These are phyloP conservation scores for Heterochromis multidens DNA, from an alignment of 2,113 vertebrate species.

Conservation along the genomic window DNA sequence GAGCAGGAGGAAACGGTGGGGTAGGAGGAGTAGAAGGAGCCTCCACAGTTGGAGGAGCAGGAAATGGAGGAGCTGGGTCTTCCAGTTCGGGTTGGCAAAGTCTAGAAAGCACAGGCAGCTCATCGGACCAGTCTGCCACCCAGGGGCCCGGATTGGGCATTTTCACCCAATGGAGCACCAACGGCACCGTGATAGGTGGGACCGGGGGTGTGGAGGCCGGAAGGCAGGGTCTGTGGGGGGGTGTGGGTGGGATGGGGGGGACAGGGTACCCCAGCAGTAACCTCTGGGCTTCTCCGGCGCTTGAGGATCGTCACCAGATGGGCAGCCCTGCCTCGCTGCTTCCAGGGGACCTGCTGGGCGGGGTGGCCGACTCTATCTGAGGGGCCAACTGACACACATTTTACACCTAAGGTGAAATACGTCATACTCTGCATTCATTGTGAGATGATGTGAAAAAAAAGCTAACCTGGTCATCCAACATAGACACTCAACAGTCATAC, in stretches of 20 bases:
- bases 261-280: slow-evolving; percentile 88
- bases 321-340: slow-evolving; percentile 97
- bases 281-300: slow-evolving; percentile 90
- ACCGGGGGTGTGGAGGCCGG: slow-evolving; percentile 80
- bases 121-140: slow-evolving; percentile 81
- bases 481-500: slow-evolving; percentile 18
- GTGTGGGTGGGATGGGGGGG: slow-evolving; percentile 81
- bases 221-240: slow-evolving; percentile 88
- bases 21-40: slow-evolving; percentile 51
- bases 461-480: slow-evolving; percentile 59
- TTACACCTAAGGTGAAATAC: slow-evolving; percentile 31
- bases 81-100: slow-evolving; percentile 87
- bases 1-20: slow-evolving; percentile 9
- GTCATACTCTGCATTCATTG: slow-evolving; percentile 44
- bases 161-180: slow-evolving; percentile 96
- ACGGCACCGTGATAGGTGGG: slow-evolving; percentile 71
- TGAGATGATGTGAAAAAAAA: slow-evolving; percentile 38
- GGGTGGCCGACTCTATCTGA: slow-evolving; percentile 97
- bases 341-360: slow-evolving; percentile 98
- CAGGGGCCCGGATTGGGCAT: slow-evolving; percentile 86
- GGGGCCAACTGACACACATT: slow-evolving; percentile 22
- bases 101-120: slow-evolving; percentile 92
- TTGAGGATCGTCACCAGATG: slow-evolving; percentile 97
- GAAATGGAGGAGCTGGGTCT: slow-evolving; percentile 49
- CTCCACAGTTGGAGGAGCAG: slow-evolving; percentile 37